These are phyloP conservation scores for Equus quagga DNA, from an alignment of 2,113 vertebrate genomes.

Conservation along the genomic window DNA sequence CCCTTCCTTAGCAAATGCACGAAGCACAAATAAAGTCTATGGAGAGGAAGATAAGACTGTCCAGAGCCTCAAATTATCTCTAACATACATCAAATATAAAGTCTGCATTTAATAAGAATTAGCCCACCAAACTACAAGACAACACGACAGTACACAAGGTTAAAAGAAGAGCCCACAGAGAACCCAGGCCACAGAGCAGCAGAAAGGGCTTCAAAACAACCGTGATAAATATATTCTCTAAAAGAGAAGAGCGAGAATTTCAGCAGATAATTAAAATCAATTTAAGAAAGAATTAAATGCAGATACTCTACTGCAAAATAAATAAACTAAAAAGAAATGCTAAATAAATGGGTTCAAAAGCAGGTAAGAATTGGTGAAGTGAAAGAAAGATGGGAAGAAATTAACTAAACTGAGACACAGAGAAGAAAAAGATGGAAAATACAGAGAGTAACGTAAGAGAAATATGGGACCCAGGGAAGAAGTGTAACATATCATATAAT, in stretches of 20 bases:
- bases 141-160: not conserved
- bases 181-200: not conserved
- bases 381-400: not conserved
- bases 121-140: not conserved
- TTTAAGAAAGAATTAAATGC: not conserved
- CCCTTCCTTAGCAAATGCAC: not conserved
- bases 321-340: not conserved
- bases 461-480: not conserved
- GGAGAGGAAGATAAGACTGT: not conserved
- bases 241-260: not conserved
- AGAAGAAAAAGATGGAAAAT: not conserved
- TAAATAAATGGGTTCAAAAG: not conserved
- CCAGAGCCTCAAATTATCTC: not conserved
- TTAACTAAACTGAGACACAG: not conserved
- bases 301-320: not conserved
- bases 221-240: not conserved
- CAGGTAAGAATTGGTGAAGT: not conserved
- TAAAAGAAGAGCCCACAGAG: not conserved
- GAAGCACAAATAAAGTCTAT: not conserved
- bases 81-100: not conserved
- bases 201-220: not conserved
- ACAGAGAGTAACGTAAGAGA: not conserved
- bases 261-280: conserved; percentile 5
- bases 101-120: too few relatives aligned
- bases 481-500: not conserved